phyloP scores from a whole-genome alignment of 1,140 invertebrate genomes.

The Atta colombica region DNA sequence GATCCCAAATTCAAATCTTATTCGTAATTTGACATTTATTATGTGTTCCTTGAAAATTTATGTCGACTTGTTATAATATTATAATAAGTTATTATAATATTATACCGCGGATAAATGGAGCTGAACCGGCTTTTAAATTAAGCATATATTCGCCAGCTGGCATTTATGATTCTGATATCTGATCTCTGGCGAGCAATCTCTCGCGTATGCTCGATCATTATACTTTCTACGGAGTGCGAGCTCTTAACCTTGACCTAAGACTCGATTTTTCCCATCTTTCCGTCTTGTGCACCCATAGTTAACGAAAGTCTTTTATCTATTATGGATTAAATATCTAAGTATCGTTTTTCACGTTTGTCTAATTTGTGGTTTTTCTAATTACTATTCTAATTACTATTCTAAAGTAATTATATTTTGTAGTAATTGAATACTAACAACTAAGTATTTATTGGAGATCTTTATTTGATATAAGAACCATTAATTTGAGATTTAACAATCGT shows the following conservation, averaged over 20 bases:
- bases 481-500: no score
- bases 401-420: background rate
- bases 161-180: slow-evolving; percentile 14
- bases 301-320: background rate
- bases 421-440: no score
- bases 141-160: background rate
- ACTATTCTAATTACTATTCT: background rate
- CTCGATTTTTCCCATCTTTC: background rate
- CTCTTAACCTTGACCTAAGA: slow-evolving; percentile 45
- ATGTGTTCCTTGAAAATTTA: background rate
- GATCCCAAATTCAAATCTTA: slow-evolving; percentile 21
- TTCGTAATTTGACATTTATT: slow-evolving; percentile 12
- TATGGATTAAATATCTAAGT: background rate
- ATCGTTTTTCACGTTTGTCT: background rate
- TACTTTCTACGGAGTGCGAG: slow-evolving; percentile 17
- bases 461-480: no score
- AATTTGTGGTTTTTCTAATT: background rate
- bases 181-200: background rate
- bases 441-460: no score
- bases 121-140: slow-evolving; percentile 23
- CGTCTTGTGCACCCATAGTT: background rate
- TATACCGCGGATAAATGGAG: slow-evolving; percentile 6
- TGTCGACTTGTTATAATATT: background rate
- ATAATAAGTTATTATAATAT: background rate
- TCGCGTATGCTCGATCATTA: slow-evolving; percentile 19